Base-by-base conservation (phyloP, 2,888 invertebrate species). In the Lingula anatina region DNA sequence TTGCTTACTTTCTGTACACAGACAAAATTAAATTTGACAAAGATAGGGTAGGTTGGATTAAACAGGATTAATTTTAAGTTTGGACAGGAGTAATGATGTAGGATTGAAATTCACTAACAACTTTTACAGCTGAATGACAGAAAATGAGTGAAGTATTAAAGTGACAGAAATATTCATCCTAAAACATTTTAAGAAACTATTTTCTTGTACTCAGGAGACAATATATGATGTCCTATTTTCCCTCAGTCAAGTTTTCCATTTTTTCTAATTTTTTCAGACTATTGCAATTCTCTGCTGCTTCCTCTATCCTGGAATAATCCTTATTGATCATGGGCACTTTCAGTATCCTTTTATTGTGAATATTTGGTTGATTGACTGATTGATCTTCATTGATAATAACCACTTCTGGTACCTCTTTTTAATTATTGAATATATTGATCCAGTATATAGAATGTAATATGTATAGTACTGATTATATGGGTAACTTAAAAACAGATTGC, bases 301-400 rank as follows among this genome's bases (percentile, higher is more conserved):
- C 15, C 55, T 81, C 24, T 95, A 92, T 77, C 99, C 99, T 0
- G 95, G 94, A 0, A 80, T 95, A 41, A 86, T 95, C 59, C 80
- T 97, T 0, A 90, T 99, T 53, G 99, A 99, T 75, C 89, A 97
- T 75, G 99, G 95, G 1, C 99, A 99, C 80, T 99, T 99, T 77
- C 99, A 99, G 79, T 99, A 75, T 73, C 73, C 68, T 70, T 71
- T 51, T 15, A 44, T 24, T 35, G 20, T n/a, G 15, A 9, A 3
- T 25, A 23, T 20, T 12, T 38, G 35, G 9, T 15, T 12, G 15
- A 31, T 31, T 31, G 35, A n/a, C n/a, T n/a, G n/a, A 31, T 31
- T 9, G 9, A 31, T 31, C 7, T 31, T 31, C 7, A 7, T 31
- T 31, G 7, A 12, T 31, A 31, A 31, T 31, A 12, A 31, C 15